A percentile compares a stretch with the other conserved stretches of the same genome.
These are phyloP conservation scores for Aplochiton taeniatus DNA, from an alignment of 2,797 vertebrate species.

Conservation along the genomic window DNA sequence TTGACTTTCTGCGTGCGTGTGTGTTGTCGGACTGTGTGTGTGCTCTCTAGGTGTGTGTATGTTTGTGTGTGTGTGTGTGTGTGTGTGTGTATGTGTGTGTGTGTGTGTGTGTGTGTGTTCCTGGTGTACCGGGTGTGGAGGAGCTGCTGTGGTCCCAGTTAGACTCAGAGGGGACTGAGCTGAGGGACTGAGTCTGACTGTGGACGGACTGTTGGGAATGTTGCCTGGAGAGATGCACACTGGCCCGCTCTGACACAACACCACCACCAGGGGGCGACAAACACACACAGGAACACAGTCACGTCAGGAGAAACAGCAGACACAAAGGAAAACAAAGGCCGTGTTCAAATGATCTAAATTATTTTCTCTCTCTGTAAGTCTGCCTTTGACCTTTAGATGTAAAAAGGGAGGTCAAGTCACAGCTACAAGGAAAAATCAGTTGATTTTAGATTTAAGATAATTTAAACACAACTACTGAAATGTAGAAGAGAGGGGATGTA, in stretches of 20 bases:
- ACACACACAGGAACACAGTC: background rate
- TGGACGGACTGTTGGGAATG: slow-evolving; percentile 61
- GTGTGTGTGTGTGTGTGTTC: slow-evolving; percentile 1
- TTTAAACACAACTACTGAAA: background rate
- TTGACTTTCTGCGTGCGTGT: too few relatives aligned
- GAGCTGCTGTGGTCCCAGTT: slow-evolving; percentile 61
- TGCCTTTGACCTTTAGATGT: too few relatives aligned
- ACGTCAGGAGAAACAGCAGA: too few relatives aligned
- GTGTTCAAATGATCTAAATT: too few relatives aligned
- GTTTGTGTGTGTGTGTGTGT: slow-evolving; percentile 7
- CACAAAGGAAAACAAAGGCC: too few relatives aligned
- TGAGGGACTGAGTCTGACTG: slow-evolving; percentile 61
- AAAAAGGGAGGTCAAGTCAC: too few relatives aligned
- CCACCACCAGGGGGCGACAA: slow-evolving; percentile 41
- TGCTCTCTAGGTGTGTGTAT: background rate
- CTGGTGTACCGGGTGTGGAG: slow-evolving; percentile 56
- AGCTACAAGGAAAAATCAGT: too few relatives aligned
- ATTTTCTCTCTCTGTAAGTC: too few relatives aligned
- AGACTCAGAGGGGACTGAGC: slow-evolving; percentile 72
- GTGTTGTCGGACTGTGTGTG: background rate
- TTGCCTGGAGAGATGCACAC: slow-evolving; percentile 49
- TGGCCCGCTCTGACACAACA: slow-evolving; percentile 54
- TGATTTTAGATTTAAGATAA: too few relatives aligned
- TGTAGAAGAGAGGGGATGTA: background rate
- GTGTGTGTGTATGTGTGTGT: background rate